Percentiles rank a stretch among this genome's conserved stretches.
Evolutionary conservation across 2,797 vertebrate genomes (phyloP).

Genomic region (Botia almorhae): DNA sequence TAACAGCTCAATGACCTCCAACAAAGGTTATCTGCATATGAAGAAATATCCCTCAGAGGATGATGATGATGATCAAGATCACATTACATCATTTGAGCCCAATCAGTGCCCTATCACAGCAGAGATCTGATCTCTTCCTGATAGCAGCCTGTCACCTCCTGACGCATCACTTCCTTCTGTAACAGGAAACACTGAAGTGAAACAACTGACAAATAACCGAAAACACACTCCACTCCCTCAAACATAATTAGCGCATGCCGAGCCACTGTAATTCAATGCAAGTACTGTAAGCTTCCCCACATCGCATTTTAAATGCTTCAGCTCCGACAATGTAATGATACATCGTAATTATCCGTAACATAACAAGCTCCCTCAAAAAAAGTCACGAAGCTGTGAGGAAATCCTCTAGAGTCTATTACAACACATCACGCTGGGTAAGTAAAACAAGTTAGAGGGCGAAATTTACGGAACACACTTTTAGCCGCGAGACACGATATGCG

Average conservation of each 20-base stretch:
- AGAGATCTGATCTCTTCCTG: slow-evolving; percentile 60
- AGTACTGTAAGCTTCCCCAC: neutral
- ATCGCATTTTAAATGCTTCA: neutral
- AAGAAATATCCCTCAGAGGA: slow-evolving; percentile 35
- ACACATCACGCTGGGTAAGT: neutral
- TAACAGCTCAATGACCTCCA: slow-evolving; percentile 23
- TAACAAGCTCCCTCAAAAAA: neutral
- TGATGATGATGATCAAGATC: slow-evolving; percentile 45
- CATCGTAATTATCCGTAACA: neutral
- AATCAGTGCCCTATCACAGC: slow-evolving; percentile 20
- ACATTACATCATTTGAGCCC: slow-evolving; percentile 52
- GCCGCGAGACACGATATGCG: slow-evolving; percentile 21
- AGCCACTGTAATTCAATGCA: neutral
- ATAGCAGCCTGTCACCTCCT: slow-evolving; percentile 40
- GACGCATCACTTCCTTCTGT: slow-evolving; percentile 38
- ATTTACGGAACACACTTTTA: neutral
- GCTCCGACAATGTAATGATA: neutral
- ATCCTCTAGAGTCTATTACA: neutral
- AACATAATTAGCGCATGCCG: neutral
- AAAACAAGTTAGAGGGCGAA: slow-evolving; percentile 7
- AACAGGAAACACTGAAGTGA: neutral
- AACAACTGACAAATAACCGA: neutral
- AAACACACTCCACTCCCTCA: slow-evolving; percentile 1
- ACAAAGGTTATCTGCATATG: slow-evolving; percentile 42
- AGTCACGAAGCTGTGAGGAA: neutral